Evolutionary conservation across 1,140 invertebrate genomes (phyloP), one percentile per base, ranked within the genome.

Genomic region (Lamellibrachia luymesi): DNA sequence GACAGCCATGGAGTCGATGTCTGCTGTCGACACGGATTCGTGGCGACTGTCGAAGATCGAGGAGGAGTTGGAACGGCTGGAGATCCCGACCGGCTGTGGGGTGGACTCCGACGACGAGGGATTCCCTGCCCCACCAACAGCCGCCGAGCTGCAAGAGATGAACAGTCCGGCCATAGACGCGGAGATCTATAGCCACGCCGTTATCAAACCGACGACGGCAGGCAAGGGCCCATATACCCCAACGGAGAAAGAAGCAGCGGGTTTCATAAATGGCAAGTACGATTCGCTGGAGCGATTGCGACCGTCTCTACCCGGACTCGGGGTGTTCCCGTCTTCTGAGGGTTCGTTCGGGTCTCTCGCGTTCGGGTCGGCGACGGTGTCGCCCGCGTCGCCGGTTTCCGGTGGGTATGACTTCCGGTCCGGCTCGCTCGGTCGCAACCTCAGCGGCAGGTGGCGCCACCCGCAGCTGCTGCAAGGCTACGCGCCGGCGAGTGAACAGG

Each of bases 401-500:
- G 27, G 22, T 10, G 90, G 38, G n/a, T 49, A 91, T 50, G 27
- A 80, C 51, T 25, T 80, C 51, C 51, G 92, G n/a, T 56, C 64
- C 91, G 93, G 51, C 50, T 80, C 90, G 22, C 49, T 56, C 52
- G 27, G 50, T 25, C 91, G 27, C 6, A n/a, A 27, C 90, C 38
- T 52, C 50, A n/a, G 90, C 50, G 89, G 90, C 89, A 52, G 94
- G 92, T 50, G 92, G 93, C 93, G 56, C 91, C 50, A 92, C 93
- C n/a, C 17, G 90, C 25, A 91, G 80, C 80, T 92, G 95, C 95
- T 92, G 95, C 94, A 8, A 94, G 17, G 94, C 94, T 91, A 94
- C 93, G 93, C 94, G 7, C 50, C 92, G 92, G n/a, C 92, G 7
- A 97, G 97, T 2, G 97, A 98, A 90, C 96, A 97, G 92, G 98